Evolutionary conservation across 2,113 vertebrate genomes (phyloP), one percentile per base, ranked within the genome.

Genomic region (Ictalurus furcatus): DNA sequence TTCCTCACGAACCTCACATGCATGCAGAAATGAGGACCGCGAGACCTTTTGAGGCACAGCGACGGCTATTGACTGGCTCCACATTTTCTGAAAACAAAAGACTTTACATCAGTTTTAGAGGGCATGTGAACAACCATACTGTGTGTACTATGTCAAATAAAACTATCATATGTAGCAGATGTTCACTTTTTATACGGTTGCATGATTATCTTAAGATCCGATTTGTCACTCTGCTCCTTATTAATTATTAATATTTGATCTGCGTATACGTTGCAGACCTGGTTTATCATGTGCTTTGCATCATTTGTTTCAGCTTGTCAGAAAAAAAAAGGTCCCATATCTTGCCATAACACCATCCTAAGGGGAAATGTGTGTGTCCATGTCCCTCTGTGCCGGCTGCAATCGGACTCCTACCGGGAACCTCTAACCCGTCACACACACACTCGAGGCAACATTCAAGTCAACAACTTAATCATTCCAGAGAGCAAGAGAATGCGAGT

Each of bases 381-480:
- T 65, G 21, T 90, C 61, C 85, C 83, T 73, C 80, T 84, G 58
- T 76, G 84, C 81, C 81, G 85, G 84, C 88, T 90, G 88, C 86
- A 63, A 85, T 84, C 69, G 86, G 87, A 86, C 76, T 87, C 65
- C 54, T 67, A 83, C 58, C 58, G 80, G 73, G 74, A 78, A 87
- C 78, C 89, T 74, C 79, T 89, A 76, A 89, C 88, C 58, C 5
- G 69, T 76, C 78, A 30, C 73, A 52, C 59, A 52, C 59, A 83
- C 69, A 78, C 90, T 87, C 89, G 1, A 78, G 84, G 85, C 87
- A 91, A 30, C 78, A 48, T 63, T 88, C 88, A 89, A 58, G 56
- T 90, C 79, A 74, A 79, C 85, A 86, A 71, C 84, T 90, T 89
- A 25, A 90, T 91, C 85, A 58, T n/a, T 73, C 40, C 67, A 56